These are phyloP conservation scores for Sebastes schlegelii DNA, from an alignment of 2,113 vertebrate genomes.

Conservation along the genomic window DNA sequence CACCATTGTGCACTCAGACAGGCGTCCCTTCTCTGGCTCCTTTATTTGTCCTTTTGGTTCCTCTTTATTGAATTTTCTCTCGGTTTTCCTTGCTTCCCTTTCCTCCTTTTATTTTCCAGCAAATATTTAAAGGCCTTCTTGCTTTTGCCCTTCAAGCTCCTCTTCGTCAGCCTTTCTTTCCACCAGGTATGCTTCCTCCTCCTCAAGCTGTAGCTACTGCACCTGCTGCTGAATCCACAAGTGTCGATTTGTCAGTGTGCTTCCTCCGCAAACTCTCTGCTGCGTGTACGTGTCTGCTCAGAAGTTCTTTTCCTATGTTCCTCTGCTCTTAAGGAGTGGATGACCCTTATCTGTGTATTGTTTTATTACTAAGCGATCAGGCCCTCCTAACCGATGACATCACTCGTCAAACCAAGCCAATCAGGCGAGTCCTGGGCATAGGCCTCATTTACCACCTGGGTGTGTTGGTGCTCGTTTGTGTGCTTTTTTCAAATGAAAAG, in stretches of 20 bases:
- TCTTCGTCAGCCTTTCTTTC: neutral
- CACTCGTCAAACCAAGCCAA: conserved; percentile 63
- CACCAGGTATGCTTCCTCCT: neutral
- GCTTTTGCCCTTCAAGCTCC: neutral
- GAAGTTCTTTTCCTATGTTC: conserved; percentile 1
- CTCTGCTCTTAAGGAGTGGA: conserved; percentile 27
- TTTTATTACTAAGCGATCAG: conserved; percentile 53
- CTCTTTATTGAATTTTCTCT: neutral
- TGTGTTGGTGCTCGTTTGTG: conserved; percentile 41
- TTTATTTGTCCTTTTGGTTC: conserved; percentile 5
- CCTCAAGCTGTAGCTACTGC: neutral
- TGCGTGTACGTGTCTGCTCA: neutral
- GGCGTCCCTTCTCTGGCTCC: neutral
- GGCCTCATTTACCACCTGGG: conserved; percentile 62
- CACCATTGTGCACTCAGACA: conserved; percentile 69
- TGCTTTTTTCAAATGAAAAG: conserved; percentile 46
- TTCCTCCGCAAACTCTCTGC: neutral
- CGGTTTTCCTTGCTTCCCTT: neutral
- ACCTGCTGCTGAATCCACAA: conserved; percentile 18
- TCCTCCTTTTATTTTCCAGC: neutral
- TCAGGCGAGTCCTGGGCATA: conserved; percentile 55
- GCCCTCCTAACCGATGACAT: conserved; percentile 62
- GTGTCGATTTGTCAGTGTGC: neutral
- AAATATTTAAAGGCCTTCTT: neutral
- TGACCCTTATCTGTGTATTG: conserved; percentile 49